Conservation (phyloP, 2,888 invertebrate species). For the Yponomeuta cagnagella region DNA sequence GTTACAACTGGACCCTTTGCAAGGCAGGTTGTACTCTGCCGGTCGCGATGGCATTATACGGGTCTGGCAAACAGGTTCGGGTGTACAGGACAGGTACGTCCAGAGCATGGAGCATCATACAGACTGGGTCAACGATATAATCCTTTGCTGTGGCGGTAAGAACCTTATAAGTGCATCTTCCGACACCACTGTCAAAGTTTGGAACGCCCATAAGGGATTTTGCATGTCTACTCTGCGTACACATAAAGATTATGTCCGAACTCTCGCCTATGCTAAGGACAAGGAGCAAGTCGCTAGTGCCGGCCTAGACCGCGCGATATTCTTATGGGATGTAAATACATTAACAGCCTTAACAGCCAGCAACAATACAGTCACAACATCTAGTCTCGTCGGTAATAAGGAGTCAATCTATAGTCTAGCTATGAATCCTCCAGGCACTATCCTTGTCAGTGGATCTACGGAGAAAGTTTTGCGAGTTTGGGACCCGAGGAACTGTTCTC, state of each 20-base stretch:
- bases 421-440: constrained; percentile 97
- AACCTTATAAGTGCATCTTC: constrained; percentile 99
- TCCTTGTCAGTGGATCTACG: constrained; percentile 97
- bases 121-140: constrained; percentile 99
- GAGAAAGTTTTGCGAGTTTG: constrained; percentile 96
- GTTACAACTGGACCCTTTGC: constrained; percentile 91
- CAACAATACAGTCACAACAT: constrained; percentile 99
- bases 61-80: constrained; percentile 85
- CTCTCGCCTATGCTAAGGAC: constrained; percentile 97
- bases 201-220: constrained; percentile 99
- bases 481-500: constrained; percentile 97
- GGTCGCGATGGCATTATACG: constrained; percentile 98
- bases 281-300: constrained; percentile 97
- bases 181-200: constrained; percentile 99
- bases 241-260: constrained; percentile 99
- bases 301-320: constrained; percentile 96
- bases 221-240: constrained; percentile 99
- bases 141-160: constrained; percentile 96
- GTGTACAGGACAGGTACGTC: constrained; percentile 80
- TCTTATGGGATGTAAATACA: constrained; percentile 99
- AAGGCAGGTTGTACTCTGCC: constrained; percentile 94
- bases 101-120: constrained; percentile 99
- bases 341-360: constrained; percentile 97
- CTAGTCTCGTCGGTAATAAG: constrained; percentile 96
- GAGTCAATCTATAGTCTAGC: constrained; percentile 99